Percentiles rank a stretch among this genome's conserved stretches.
These are phyloP conservation scores for Sturmia bella DNA, from an alignment of 2,888 invertebrate species.

Conservation along the genomic window DNA sequence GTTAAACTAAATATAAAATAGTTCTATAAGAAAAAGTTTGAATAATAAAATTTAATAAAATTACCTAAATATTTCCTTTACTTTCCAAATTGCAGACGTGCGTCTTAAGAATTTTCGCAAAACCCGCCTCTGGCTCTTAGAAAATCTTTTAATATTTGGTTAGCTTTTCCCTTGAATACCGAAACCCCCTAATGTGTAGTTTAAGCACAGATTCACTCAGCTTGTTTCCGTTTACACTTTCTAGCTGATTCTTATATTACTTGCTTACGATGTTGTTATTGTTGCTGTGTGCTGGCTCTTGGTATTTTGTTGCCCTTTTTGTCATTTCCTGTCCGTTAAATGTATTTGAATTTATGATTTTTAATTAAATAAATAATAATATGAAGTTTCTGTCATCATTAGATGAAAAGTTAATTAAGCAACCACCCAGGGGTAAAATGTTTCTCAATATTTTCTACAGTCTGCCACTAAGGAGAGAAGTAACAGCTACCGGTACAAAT, in stretches of 20 bases:
- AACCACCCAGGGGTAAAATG: slow-evolving; percentile 37
- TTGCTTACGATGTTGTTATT: background rate
- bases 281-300: no score
- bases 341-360: slow-evolving; percentile 57
- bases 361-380: slow-evolving; percentile 60
- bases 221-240: slow-evolving; percentile 24
- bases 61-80: no score
- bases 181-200: no score
- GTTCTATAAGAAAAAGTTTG: no score
- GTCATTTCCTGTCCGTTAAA: background rate
- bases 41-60: no score
- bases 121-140: no score
- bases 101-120: no score
- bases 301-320: background rate
- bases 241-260: background rate
- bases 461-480: background rate
- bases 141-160: no score
- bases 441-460: slow-evolving; percentile 17
- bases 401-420: slow-evolving; percentile 57
- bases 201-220: slow-evolving; percentile 27
- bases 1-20: no score
- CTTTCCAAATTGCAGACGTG: no score
- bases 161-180: no score
- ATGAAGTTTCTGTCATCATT: slow-evolving; percentile 1
- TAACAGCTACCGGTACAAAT: background rate